Evolutionary conservation across 2,888 invertebrate species (phyloP).

Genomic region (Ophraella communa): DNA sequence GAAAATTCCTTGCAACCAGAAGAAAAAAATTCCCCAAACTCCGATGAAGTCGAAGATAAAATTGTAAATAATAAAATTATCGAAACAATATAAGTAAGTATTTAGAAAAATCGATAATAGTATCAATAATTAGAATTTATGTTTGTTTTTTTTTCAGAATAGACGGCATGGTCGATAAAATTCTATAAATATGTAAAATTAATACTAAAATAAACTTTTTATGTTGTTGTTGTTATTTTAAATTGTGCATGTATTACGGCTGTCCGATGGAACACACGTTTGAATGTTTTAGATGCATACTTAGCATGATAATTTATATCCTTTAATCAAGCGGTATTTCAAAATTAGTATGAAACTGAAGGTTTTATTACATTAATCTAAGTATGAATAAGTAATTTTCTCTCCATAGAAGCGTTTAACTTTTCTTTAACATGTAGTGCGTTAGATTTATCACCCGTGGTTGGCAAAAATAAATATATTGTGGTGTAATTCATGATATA

Average conservation of each 20-base stretch:
- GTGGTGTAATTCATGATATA: slow-evolving; percentile 35
- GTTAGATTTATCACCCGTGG: slow-evolving; percentile 30
- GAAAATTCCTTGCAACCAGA: too few species aligned
- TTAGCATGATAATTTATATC: slow-evolving; percentile 12
- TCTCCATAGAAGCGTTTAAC: slow-evolving; percentile 18
- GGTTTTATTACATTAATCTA: slow-evolving; percentile 24
- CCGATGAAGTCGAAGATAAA: background rate
- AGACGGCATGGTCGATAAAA: too few species aligned
- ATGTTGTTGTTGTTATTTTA: too few species aligned
- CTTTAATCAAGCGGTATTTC: slow-evolving; percentile 17
- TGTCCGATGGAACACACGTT: too few species aligned
- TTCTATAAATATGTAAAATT: too few species aligned
- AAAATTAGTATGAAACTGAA: slow-evolving; percentile 24
- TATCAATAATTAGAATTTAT: too few species aligned
- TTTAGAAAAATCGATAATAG: too few species aligned
- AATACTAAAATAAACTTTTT: too few species aligned
- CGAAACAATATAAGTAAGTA: background rate
- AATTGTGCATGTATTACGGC: too few species aligned
- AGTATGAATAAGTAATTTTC: slow-evolving; percentile 24
- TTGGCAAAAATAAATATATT: slow-evolving; percentile 26
- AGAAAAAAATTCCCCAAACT: too few species aligned
- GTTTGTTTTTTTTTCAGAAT: too few species aligned
- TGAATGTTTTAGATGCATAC: background rate
- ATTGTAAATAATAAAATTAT: background rate
- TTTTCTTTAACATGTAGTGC: slow-evolving; percentile 11